Evolutionary conservation across 2,113 vertebrate genomes (phyloP).

Genomic region (Leptobrachium leishanense): DNA sequence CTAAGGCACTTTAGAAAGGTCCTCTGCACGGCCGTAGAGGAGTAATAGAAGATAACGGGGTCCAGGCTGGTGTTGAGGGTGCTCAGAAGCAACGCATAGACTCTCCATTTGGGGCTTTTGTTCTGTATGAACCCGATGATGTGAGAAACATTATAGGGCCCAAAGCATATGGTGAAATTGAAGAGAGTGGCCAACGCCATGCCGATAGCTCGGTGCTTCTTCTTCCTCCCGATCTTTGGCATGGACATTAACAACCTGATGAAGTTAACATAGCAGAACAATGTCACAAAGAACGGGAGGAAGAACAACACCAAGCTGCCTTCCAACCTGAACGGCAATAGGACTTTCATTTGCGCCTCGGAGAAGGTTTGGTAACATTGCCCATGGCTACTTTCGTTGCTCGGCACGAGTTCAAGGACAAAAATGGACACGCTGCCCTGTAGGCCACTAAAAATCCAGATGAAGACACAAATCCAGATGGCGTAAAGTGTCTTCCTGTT

Average conservation of each 20-base stretch:
- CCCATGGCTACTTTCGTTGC: not conserved
- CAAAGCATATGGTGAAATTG: slow-evolving; percentile 65
- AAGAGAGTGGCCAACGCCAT: slow-evolving; percentile 60
- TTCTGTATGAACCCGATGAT: slow-evolving; percentile 68
- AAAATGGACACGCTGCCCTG: slow-evolving; percentile 78
- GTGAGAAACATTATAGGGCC: slow-evolving; percentile 85
- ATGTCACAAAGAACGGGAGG: slow-evolving; percentile 59
- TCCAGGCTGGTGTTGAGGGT: slow-evolving; percentile 85
- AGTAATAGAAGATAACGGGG: slow-evolving; percentile 86
- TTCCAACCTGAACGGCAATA: slow-evolving; percentile 59
- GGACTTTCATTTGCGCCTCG: fast-evolving
- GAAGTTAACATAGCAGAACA: slow-evolving; percentile 66
- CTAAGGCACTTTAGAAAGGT: slow-evolving; percentile 48
- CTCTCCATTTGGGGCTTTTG: slow-evolving; percentile 71
- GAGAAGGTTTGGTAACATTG: slow-evolving; percentile 60
- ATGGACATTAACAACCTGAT: slow-evolving; percentile 60
- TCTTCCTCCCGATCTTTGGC: slow-evolving; percentile 52
- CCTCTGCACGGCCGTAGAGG: slow-evolving; percentile 72
- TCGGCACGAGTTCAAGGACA: slow-evolving; percentile 52
- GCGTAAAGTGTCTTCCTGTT: slow-evolving; percentile 63
- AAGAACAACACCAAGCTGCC: slow-evolving; percentile 62
- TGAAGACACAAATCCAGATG: slow-evolving; percentile 64
- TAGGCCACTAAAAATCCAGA: slow-evolving; percentile 72
- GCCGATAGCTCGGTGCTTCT: slow-evolving; percentile 57
- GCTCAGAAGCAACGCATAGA: slow-evolving; percentile 73